These are phyloP conservation scores for Gymnopithys bicolor DNA, from an alignment of 2,797 vertebrate genomes.

Conservation along the genomic window DNA sequence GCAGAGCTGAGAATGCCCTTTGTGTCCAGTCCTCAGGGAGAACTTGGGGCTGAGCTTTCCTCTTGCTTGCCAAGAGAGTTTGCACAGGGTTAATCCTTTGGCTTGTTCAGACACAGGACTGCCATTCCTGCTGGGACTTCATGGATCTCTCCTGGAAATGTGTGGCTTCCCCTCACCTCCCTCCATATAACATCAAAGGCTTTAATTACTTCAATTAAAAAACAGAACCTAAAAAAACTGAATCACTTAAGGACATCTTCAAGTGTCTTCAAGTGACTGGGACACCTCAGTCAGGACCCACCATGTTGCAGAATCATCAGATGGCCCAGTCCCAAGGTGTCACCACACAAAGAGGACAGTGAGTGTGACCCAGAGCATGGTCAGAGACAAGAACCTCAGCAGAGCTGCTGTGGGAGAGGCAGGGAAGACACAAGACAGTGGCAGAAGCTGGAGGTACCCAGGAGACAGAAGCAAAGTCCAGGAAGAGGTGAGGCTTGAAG, in stretches of 20 bases:
- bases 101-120: neutral
- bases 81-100: neutral
- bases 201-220: neutral
- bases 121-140: neutral
- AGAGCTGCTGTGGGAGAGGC: neutral
- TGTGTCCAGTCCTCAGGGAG: neutral
- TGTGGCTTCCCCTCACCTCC: neutral
- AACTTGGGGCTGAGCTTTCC: neutral
- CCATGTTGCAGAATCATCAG: neutral
- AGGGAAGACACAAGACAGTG: neutral
- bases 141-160: neutral
- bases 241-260: neutral
- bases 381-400: neutral
- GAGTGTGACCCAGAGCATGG: neutral
- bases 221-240: neutral
- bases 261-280: neutral
- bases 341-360: neutral
- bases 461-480: neutral
- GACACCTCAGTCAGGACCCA: neutral
- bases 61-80: neutral
- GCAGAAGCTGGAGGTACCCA: neutral
- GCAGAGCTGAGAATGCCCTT: neutral
- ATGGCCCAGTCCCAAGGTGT: neutral
- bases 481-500: neutral
- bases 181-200: neutral